Evolutionary conservation across 2,888 invertebrate species (phyloP).

Genomic region (Drosophila paranaensis): DNA sequence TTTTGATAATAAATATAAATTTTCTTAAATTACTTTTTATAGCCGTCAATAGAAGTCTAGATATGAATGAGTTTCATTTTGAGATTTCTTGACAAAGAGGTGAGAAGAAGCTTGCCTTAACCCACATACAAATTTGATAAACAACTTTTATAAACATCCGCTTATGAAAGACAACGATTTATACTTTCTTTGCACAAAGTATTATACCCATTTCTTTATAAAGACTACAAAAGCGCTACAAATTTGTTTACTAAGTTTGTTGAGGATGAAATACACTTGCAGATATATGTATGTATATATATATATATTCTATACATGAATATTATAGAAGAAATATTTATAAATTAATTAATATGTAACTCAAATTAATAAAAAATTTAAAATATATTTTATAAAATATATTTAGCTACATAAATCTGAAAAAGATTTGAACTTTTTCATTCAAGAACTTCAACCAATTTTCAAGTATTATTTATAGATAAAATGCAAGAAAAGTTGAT

Average conservation of each 20-base stretch:
- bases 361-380: neutral
- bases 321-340: neutral
- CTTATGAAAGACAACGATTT: neutral
- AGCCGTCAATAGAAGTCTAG: neutral
- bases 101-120: neutral
- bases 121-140: neutral
- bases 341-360: too few relatives aligned
- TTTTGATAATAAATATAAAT: neutral
- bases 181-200: conserved; percentile 2
- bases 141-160: neutral
- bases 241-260: too few relatives aligned
- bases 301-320: too few relatives aligned
- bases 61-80: neutral
- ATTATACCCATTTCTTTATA: neutral
- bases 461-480: too few relatives aligned
- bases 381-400: neutral
- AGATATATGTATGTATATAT: neutral
- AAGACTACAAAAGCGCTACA: neutral
- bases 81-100: neutral
- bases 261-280: neutral
- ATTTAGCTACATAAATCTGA: neutral
- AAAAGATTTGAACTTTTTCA: neutral
- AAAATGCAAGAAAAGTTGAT: too few relatives aligned
- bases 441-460: neutral
- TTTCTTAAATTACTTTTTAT: neutral